Base-by-base conservation (phyloP, 1,140 invertebrate species). In the Drosophila takahashii region DNA sequence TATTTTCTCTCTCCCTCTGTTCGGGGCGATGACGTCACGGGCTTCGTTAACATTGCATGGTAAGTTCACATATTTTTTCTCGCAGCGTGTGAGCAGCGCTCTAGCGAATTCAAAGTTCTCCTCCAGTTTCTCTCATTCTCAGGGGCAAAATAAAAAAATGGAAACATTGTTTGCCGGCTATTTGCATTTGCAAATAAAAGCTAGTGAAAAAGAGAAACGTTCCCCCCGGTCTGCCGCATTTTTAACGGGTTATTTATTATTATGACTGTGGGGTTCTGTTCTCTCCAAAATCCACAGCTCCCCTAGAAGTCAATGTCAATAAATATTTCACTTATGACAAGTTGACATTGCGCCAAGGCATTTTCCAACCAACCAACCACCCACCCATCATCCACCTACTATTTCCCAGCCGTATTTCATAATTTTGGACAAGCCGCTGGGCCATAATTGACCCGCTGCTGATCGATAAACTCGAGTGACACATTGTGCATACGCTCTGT, bases 281-380 rank as follows among this genome's bases (percentile, higher is more conserved):
- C 18, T 48, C 53, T 50, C 50, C 51, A 37, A 44, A 36, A 61
- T 22, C 1, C 22, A 22, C 36, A 36, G 27, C 42, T 50, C 57
- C 5, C 11, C 18, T 8, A 32, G n/a, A 34, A 74, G 15, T 44
- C 47, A 61, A 59, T 64, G 53, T 79, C 62, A 81, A 85, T 85
- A 86, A 86, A 87, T 86, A 86, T 72, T 75, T 78, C 50, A 87
- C 61, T 81, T 86, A 78, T 87, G 83, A 86, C 83, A 77, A 77
- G 67, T 84, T 77, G 65, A 73, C 67, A 77, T 56, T 73, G 29
- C 34, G 45, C 42, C 62, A 65, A 78, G 58, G 26, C 29, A 15
- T 26, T 39, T 29, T 18, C 39, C 56, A n/a, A 11, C 27, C 36
- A 47, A 16, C 16, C 22, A 15, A 2, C 32, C 41, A 32, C 6